A percentile compares a stretch with the other conserved stretches of the same genome.
Evolutionary conservation across 2,797 vertebrate species (phyloP).

Genomic region (Leucoraja ocellata): DNA sequence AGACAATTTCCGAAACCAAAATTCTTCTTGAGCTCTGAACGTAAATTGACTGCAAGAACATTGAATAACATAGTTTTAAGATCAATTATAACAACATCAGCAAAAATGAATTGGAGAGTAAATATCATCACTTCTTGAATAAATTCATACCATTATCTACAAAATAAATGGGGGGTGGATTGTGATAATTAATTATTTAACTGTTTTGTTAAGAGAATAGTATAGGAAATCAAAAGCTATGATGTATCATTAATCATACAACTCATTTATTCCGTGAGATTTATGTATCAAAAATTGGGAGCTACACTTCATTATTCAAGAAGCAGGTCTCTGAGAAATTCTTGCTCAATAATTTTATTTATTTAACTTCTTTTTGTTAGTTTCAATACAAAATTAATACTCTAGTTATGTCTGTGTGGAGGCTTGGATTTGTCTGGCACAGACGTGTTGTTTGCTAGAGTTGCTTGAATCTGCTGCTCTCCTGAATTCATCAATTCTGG

Average conservation of each 20-base stretch:
- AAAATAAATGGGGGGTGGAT: neutral
- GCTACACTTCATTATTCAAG: too few relatives aligned
- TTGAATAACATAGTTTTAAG: neutral
- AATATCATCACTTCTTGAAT: neutral
- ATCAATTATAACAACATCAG: neutral
- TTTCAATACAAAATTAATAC: neutral
- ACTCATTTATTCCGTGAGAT: neutral
- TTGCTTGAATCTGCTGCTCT: too few relatives aligned
- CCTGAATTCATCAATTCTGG: too few relatives aligned
- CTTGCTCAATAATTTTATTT: neutral
- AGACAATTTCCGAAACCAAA: neutral
- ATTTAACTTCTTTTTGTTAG: neutral
- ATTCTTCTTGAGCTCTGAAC: neutral
- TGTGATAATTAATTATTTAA: neutral
- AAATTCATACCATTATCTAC: neutral
- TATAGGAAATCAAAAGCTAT: neutral
- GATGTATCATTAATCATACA: neutral
- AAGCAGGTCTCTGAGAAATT: neutral
- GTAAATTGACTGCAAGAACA: neutral
- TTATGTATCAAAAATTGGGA: neutral
- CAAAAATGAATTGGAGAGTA: neutral
- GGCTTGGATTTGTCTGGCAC: too few relatives aligned
- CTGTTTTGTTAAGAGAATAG: neutral
- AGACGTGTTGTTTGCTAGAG: too few relatives aligned
- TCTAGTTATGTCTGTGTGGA: neutral